Percentiles rank a stretch among this genome's conserved stretches.
Evolutionary conservation across 1,140 invertebrate species (phyloP).

Genomic region (Chrysoperla carnea): DNA sequence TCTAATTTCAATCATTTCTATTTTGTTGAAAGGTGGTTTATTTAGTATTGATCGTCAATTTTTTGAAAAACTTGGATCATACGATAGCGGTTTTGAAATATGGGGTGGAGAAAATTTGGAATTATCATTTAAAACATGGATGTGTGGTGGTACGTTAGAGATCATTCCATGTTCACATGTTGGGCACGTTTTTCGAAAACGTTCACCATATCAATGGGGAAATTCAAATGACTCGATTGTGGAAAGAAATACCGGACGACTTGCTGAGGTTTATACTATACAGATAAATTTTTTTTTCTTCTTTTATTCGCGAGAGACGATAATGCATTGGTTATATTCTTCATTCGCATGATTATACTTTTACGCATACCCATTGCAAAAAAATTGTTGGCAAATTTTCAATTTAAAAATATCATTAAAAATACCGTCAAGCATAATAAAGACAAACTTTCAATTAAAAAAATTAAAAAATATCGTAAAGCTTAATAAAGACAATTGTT

Average conservation of each 20-base stretch:
- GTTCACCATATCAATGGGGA: constrained; percentile 84
- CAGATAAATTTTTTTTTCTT: too few species aligned
- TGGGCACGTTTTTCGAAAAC: constrained; percentile 91
- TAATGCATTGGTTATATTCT: too few species aligned
- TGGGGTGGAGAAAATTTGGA: constrained; percentile 94
- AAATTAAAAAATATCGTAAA: too few species aligned
- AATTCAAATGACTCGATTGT: constrained; percentile 74
- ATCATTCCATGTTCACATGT: constrained; percentile 93
- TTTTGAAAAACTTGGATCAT: constrained; percentile 83
- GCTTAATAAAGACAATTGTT: too few species aligned
- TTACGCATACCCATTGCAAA: too few species aligned
- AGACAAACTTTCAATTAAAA: too few species aligned
- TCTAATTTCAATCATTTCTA: too few species aligned
- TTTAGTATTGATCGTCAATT: constrained; percentile 27
- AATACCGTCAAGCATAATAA: too few species aligned
- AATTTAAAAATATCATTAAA: too few species aligned
- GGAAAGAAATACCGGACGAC: constrained; percentile 83
- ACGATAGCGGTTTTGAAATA: constrained; percentile 95
- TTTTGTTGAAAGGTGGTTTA: constrained; percentile 15
- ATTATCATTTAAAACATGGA: constrained; percentile 80
- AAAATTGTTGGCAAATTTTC: too few species aligned
- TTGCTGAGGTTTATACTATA: constrained; percentile 45
- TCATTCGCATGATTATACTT: too few species aligned
- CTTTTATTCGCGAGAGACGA: too few species aligned
- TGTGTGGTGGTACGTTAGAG: constrained; percentile 70